Conservation (phyloP, 2,113 vertebrate species). For the Amphiprion percula region DNA sequence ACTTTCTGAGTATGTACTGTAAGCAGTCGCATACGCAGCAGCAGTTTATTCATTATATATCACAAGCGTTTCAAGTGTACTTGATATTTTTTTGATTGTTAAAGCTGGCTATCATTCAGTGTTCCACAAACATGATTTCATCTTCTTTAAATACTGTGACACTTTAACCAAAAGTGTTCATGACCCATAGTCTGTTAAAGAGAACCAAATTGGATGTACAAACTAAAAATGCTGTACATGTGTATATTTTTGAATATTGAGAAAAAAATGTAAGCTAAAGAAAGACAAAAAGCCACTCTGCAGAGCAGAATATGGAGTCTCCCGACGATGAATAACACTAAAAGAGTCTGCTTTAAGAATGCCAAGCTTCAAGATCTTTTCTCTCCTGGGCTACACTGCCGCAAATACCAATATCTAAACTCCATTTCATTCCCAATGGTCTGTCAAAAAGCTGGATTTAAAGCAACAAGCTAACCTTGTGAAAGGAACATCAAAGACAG, state of each 20-base stretch:
- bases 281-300: conserved; percentile 72
- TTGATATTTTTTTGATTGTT: conserved; percentile 22
- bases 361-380: conserved; percentile 72
- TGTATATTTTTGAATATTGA: conserved; percentile 66
- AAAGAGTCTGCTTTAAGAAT: conserved; percentile 40
- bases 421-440: conserved; percentile 12
- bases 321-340: conserved; percentile 46
- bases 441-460: conserved; percentile 20
- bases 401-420: conserved; percentile 15
- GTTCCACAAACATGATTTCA: conserved; percentile 38
- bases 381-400: conserved; percentile 49
- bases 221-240: conserved; percentile 49
- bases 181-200: conserved; percentile 27
- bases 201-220: conserved; percentile 64
- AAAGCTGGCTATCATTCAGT: conserved; percentile 19
- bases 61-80: conserved; percentile 31
- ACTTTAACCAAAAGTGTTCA: conserved; percentile 45
- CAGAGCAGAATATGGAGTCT: conserved; percentile 84
- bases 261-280: conserved; percentile 21
- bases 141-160: conserved; percentile 22
- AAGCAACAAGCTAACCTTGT: conserved; percentile 18
- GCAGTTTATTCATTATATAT: conserved; percentile 37
- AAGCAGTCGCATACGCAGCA: conserved; percentile 33
- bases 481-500: conserved; percentile 11
- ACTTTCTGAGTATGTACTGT: conserved; percentile 29